Evolutionary conservation across 2,113 vertebrate species (phyloP).

Genomic region (Hemichromis elongatus): DNA sequence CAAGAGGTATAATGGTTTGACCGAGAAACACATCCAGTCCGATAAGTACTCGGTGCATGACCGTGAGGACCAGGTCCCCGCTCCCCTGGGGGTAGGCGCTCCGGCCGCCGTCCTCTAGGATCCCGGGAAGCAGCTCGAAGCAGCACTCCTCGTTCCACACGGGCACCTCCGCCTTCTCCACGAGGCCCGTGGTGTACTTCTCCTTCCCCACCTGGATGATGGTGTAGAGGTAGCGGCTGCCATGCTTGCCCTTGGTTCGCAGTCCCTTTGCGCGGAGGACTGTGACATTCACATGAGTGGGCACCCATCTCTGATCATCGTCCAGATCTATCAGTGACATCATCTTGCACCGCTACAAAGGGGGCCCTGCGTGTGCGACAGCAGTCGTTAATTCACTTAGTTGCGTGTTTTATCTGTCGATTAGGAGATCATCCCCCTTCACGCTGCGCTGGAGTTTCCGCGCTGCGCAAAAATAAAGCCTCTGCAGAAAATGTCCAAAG

Average conservation of each 20-base stretch:
- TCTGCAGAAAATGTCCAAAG: constrained; percentile 49
- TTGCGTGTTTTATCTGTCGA: not conserved
- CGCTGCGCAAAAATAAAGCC: constrained; percentile 28
- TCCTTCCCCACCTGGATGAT: constrained; percentile 91
- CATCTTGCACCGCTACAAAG: constrained; percentile 34
- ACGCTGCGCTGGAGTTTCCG: not conserved
- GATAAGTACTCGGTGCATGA: constrained; percentile 93
- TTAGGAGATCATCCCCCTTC: constrained; percentile 2
- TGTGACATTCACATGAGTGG: constrained; percentile 92
- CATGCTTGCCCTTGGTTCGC: constrained; percentile 86
- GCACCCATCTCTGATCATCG: constrained; percentile 85
- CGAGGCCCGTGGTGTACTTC: constrained; percentile 89
- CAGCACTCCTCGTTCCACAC: constrained; percentile 88
- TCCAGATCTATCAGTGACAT: constrained; percentile 69
- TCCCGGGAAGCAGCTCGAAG: constrained; percentile 87
- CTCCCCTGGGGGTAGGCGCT: constrained; percentile 64
- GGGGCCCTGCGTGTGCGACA: not conserved
- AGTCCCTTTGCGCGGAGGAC: constrained; percentile 84
- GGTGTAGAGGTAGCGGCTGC: constrained; percentile 90
- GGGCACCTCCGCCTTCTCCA: constrained; percentile 84
- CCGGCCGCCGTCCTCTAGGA: constrained; percentile 73
- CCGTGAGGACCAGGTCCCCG: constrained; percentile 81
- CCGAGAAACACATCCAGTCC: constrained; percentile 92
- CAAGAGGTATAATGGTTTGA: constrained; percentile 80
- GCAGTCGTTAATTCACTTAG: not conserved